phyloP scores from a whole-genome alignment of 2,888 invertebrate genomes.

The Xestoiulus laeticollis region DNA sequence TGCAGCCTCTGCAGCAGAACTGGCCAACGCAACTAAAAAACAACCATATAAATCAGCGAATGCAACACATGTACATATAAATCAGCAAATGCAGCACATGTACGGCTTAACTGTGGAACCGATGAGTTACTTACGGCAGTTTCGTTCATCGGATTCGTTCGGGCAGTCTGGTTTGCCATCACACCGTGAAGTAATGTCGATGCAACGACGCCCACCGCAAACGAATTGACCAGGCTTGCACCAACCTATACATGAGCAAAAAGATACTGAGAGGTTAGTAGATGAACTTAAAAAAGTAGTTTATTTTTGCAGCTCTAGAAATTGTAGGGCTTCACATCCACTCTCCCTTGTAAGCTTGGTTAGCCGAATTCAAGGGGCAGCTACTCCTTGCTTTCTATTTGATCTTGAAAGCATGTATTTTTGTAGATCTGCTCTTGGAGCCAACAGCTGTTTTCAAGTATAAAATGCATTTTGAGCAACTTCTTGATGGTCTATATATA shows the following conservation, averaged over 20 bases:
- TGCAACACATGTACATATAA: not conserved
- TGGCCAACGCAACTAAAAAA: constrained; percentile 76
- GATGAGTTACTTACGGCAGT: constrained; percentile 63
- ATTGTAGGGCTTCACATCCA: not conserved
- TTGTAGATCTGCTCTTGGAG: too few species aligned
- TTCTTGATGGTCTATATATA: too few species aligned
- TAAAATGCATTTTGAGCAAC: too few species aligned
- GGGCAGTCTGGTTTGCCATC: constrained; percentile 65
- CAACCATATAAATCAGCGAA: constrained; percentile 49
- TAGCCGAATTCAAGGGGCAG: not conserved
- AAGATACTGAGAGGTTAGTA: not conserved
- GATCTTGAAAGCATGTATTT: too few species aligned
- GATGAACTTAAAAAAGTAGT: not conserved
- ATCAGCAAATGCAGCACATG: too few species aligned
- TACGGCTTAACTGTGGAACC: not conserved
- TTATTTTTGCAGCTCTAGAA: not conserved
- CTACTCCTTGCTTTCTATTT: too few species aligned
- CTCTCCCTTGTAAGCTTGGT: not conserved
- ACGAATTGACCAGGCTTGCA: constrained; percentile 78
- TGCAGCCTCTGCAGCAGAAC: constrained; percentile 71
- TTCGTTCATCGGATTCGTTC: constrained; percentile 64
- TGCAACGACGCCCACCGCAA: constrained; percentile 71
- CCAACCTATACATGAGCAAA: constrained; percentile 44
- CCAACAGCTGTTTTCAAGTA: too few species aligned
- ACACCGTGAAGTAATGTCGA: constrained; percentile 65